Conservation (phyloP, 2,113 vertebrate genomes). For the Zosterops lateralis region DNA sequence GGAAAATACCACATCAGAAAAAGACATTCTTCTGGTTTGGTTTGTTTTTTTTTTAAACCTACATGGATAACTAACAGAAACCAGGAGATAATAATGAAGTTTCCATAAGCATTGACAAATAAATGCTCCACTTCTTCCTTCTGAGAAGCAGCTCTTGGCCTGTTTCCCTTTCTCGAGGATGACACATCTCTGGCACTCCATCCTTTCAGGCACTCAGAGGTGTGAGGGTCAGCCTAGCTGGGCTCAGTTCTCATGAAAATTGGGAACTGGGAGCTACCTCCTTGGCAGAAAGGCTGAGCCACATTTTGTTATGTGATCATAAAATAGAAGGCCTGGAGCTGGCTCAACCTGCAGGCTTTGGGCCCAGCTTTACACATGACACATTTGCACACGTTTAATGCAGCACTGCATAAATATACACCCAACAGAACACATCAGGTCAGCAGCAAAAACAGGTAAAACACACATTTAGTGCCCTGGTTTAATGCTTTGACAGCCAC, state of each 20-base stretch:
- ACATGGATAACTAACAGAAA: background rate
- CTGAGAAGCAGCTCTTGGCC: background rate
- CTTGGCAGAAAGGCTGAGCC: background rate
- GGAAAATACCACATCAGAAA: conserved; percentile 1
- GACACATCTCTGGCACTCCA: background rate
- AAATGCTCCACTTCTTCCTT: background rate
- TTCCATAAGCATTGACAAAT: background rate
- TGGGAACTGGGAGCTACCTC: background rate
- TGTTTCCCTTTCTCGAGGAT: background rate
- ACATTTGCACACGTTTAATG: background rate
- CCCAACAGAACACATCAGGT: rapidly evolving
- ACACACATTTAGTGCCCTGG: background rate
- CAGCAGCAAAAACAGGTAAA: background rate
- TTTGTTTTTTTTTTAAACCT: background rate
- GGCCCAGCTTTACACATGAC: background rate
- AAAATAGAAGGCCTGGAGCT: background rate
- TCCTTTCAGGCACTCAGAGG: rapidly evolving
- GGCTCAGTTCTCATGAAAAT: background rate
- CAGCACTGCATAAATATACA: rapidly evolving
- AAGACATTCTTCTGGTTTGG: background rate
- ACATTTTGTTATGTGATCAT: rapidly evolving
- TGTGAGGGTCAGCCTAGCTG: background rate
- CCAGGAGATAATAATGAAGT: background rate
- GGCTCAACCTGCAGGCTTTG: background rate
- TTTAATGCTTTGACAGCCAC: background rate